phyloP scores from a whole-genome alignment of 2,888 invertebrate genomes.

The Theretra japonica region DNA sequence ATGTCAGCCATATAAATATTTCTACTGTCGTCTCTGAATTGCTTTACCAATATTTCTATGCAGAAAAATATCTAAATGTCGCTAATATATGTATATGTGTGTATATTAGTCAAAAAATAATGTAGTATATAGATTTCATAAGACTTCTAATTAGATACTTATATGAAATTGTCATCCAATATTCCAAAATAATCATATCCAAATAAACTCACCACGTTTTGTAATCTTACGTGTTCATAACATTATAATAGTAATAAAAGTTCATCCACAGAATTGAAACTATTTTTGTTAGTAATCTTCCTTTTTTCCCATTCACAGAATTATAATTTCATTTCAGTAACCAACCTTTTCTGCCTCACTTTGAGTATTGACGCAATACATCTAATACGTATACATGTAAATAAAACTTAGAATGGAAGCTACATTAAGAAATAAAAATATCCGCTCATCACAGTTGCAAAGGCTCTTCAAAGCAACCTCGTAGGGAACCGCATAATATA shows the following conservation, averaged over 20 bases:
- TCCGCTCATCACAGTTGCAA: slow-evolving; percentile 49
- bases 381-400: slow-evolving; percentile 29
- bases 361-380: slow-evolving; percentile 12
- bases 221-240: no score
- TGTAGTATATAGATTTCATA: no score
- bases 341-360: slow-evolving; percentile 7
- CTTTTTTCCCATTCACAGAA: neutral
- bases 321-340: slow-evolving; percentile 11
- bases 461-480: slow-evolving; percentile 53
- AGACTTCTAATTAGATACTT: no score
- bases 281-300: neutral
- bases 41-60: no score
- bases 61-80: no score
- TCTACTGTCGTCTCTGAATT: no score
- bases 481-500: slow-evolving; percentile 56
- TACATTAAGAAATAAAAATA: slow-evolving; percentile 36
- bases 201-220: no score
- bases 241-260: neutral
- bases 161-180: no score
- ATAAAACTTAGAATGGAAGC: slow-evolving; percentile 27
- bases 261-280: neutral
- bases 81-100: no score
- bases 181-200: no score
- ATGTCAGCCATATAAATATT: no score
- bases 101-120: no score